Base-by-base conservation (phyloP, 2,797 vertebrate species). In the Centropyge bicolor region DNA sequence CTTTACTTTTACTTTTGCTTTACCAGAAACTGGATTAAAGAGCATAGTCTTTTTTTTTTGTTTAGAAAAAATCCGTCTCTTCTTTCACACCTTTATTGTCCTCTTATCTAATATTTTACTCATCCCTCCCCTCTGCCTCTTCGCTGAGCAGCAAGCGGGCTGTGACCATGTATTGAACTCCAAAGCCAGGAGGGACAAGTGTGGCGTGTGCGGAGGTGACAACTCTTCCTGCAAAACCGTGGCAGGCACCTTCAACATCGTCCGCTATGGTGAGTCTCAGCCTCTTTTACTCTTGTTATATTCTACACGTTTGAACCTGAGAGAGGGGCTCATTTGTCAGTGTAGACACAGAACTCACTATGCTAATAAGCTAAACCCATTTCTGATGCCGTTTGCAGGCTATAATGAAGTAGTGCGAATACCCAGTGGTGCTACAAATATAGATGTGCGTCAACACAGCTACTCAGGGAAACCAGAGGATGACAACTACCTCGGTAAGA, bases 401-500 rank as follows among this genome's bases (percentile, higher is more conserved):
- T 99, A 99, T 92, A 99, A 99, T 60, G 86, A 95, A 54, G 98
- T 99, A 36, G 98, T 99, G 83, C 96, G 95, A 84, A 99, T 99
- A 92, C 98, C 98, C 86, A 97, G 96, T 67, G 98, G 98, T 94
- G 97, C 98, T 92, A 99, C 98, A 76, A 99, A 97, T 85, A 97
- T 99, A 76, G 98, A 99, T 76, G 97, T 99, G 85, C 97, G 97
- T 81, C 98, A 99, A 94, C 97, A 98, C 95, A 99, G 98, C 91
- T 97, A 97, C 97, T 99, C 98, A 96, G 97, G 97, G 94, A 98
- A 97, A 88, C 95, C 97, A 57, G 98, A 99, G 82, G 98, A 99
- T 88, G 98, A 99, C 93, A 99, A 99, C 96, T 99, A 99, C 94
- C 96, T 99, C 94, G 98, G 98, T 99, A 91, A 97, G 97, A 91